Conservation (phyloP, 2,113 vertebrate genomes). For the Poeciliopsis retropinna region DNA sequence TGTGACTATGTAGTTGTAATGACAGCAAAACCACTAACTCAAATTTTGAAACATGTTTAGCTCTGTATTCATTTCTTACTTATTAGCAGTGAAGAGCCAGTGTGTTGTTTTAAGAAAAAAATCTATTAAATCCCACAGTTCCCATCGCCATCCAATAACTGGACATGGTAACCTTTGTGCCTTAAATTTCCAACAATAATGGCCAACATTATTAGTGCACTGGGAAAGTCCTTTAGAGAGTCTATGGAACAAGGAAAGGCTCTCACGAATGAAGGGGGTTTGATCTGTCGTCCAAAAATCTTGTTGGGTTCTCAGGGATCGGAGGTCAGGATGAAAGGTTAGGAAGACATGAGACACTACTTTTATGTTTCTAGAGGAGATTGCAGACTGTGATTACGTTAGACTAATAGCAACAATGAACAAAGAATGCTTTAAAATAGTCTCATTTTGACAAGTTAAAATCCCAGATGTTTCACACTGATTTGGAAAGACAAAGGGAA, state of each 20-base stretch:
- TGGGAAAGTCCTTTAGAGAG: slow-evolving; percentile 33
- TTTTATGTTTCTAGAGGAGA: slow-evolving; percentile 41
- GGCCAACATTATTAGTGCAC: slow-evolving; percentile 25
- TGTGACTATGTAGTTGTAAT: no score
- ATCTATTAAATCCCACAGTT: no score
- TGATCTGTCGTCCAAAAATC: slow-evolving; percentile 48
- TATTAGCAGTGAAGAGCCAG: no score
- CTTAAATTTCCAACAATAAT: slow-evolving; percentile 55
- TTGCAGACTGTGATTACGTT: slow-evolving; percentile 37
- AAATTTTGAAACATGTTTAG: background rate
- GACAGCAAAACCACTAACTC: background rate
- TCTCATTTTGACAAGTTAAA: slow-evolving; percentile 11
- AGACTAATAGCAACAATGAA: slow-evolving; percentile 40
- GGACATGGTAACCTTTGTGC: slow-evolving; percentile 41
- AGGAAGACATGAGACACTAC: slow-evolving; percentile 50
- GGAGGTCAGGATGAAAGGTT: slow-evolving; percentile 38
- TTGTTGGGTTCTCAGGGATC: slow-evolving; percentile 28
- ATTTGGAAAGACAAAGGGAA: slow-evolving; percentile 31
- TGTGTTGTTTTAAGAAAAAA: no score
- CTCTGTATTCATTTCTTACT: background rate
- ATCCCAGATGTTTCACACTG: slow-evolving; percentile 49
- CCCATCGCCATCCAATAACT: background rate
- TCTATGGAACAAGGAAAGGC: slow-evolving; percentile 40
- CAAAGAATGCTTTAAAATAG: slow-evolving; percentile 52
- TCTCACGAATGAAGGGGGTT: slow-evolving; percentile 42